phyloP scores from a whole-genome alignment of 2,888 invertebrate species.

The Lasiommata megera region DNA sequence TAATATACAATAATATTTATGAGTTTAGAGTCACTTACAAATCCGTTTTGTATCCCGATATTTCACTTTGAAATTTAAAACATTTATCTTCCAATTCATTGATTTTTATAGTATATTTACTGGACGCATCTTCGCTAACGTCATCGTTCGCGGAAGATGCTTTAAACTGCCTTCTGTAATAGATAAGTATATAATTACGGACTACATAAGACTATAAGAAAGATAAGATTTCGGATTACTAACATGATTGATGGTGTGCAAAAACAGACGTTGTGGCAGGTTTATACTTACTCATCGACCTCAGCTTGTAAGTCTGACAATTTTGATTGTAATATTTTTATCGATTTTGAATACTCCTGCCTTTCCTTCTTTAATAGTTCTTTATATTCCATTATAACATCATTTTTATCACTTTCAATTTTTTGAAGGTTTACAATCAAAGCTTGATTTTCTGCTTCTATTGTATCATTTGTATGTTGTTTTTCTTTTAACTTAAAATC shows the following conservation, averaged over 20 bases:
- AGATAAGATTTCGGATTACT: slow-evolving; percentile 41
- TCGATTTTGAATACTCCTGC: slow-evolving; percentile 61
- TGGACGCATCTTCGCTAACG: slow-evolving; percentile 49
- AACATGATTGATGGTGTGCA: slow-evolving; percentile 48
- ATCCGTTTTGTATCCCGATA: slow-evolving; percentile 66
- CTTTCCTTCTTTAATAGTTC: slow-evolving; percentile 74
- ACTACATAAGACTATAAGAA: slow-evolving; percentile 22
- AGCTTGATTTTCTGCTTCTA: slow-evolving; percentile 65
- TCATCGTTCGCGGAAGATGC: slow-evolving; percentile 45
- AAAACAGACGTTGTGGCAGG: slow-evolving; percentile 3
- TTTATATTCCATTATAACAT: slow-evolving; percentile 71
- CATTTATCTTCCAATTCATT: slow-evolving; percentile 64
- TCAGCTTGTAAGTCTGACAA: slow-evolving; percentile 55
- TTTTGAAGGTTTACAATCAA: slow-evolving; percentile 61
- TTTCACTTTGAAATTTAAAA: slow-evolving; percentile 65
- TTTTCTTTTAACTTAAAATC: slow-evolving; percentile 46
- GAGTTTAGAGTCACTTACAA: slow-evolving; percentile 72
- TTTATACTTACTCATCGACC: slow-evolving; percentile 55
- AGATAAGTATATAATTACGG: slow-evolving; percentile 37
- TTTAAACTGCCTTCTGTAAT: slow-evolving; percentile 57
- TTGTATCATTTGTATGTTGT: slow-evolving; percentile 46
- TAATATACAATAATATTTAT: neutral
- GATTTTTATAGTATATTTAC: slow-evolving; percentile 68
- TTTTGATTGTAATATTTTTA: slow-evolving; percentile 56
- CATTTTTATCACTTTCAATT: slow-evolving; percentile 67